Evolutionary conservation across 2,113 vertebrate genomes (phyloP).

Genomic region (Peucedramus taeniatus): DNA sequence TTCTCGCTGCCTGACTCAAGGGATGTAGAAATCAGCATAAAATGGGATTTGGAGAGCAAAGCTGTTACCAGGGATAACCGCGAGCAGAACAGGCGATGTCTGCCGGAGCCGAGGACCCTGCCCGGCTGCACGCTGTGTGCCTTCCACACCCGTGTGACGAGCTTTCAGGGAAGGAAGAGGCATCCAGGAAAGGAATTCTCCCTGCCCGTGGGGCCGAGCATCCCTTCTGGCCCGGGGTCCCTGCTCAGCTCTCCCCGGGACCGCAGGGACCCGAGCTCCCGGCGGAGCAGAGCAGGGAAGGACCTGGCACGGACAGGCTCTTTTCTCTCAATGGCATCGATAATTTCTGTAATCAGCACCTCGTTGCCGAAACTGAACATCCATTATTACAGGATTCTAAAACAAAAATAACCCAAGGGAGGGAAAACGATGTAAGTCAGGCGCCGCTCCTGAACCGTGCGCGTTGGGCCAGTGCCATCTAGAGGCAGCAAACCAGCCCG

Average conservation of each 20-base stretch:
- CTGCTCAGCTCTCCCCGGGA: neutral
- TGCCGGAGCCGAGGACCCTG: neutral
- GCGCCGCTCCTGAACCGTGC: neutral
- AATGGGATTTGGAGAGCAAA: constrained; percentile 40
- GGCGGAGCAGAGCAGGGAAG: neutral
- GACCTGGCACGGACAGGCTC: neutral
- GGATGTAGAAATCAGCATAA: constrained; percentile 26
- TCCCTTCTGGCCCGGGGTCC: neutral
- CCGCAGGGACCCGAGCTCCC: neutral
- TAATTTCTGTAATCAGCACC: constrained; percentile 49
- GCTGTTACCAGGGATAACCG: neutral
- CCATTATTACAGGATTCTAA: constrained; percentile 52
- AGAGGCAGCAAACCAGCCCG: neutral
- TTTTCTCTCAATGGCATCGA: constrained; percentile 7
- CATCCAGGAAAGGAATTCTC: neutral
- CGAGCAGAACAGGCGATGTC: neutral
- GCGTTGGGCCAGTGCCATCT: constrained; percentile 62
- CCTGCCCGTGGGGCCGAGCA: neutral
- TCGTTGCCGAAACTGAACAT: constrained; percentile 12
- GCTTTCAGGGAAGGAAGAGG: neutral
- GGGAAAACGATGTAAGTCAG: neutral
- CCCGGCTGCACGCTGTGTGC: fast-evolving
- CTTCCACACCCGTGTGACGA: neutral
- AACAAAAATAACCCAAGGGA: constrained; percentile 44
- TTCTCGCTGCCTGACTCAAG: constrained; percentile 6